Evolutionary conservation across 2,888 invertebrate genomes (phyloP), one percentile per base, ranked within the genome.

Genomic region (Temnothorax rugatulus): DNA sequence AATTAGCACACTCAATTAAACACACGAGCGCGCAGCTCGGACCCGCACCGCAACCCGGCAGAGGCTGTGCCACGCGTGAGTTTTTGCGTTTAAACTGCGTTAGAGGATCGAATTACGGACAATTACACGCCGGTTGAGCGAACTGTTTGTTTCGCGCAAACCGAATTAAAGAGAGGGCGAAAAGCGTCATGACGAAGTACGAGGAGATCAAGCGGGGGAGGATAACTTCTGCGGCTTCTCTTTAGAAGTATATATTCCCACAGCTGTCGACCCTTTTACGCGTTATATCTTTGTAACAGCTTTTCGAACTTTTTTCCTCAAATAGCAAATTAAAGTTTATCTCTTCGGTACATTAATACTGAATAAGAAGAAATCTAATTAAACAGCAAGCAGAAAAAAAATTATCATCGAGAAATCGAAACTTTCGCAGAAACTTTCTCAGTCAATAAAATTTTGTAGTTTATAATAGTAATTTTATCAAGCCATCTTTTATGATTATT

Each of bases 1-100:
- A 93, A 93, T 93, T 93, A 94, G 91, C 90, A 87, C 90, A 91
- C 90, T 91, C 92, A 90, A 93, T 93, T 91, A 91, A 92, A 86
- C 90, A 89, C 86, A 87, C 85, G 73, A 57, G 69, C 82, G 52
- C 52, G 73, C 84, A 61, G 81, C 64, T 83, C 83, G 77, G 63
- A 82, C 79, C 63, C 84, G 84, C 61, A 79, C 84, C 83, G 82
- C 86, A 73, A 47, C 61, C 59, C 38, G 25, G 59, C 54, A 54
- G 76, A 59, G 89, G 69, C 84, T 34, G 84, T 76, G 82, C 82
- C 59, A 59, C 79, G 57, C 57, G 68, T 64, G 68, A 87, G 86
- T 87, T 89, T 89, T 89, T 89, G 63, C 87, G 86, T 90, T 88
- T 85, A 87, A 90, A 91, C 88, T 86, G 86, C 89, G 88, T 92